These are phyloP conservation scores for Drosophila serrata DNA, from an alignment of 1,140 invertebrate species.

Conservation along the genomic window DNA sequence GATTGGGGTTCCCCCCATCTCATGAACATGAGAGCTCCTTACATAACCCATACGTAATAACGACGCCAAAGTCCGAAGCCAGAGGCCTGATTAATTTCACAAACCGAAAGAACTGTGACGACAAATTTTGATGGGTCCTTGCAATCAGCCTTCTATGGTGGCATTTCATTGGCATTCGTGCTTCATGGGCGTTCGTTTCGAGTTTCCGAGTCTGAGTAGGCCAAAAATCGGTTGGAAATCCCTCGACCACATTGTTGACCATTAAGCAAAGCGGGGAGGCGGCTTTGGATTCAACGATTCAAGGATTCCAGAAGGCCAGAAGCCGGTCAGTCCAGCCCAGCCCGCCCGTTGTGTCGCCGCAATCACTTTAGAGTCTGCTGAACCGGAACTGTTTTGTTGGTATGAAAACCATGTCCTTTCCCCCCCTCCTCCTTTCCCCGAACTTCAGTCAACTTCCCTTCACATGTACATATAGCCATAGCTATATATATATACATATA, in stretches of 20 bases:
- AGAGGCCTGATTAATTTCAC: conserved; percentile 27
- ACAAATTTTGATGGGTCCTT: conserved; percentile 36
- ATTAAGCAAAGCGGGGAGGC: conserved; percentile 11
- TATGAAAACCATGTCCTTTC: not conserved
- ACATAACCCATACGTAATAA: conserved; percentile 24
- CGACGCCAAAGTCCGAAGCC: not conserved
- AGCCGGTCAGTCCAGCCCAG: not conserved
- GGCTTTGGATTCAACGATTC: not conserved
- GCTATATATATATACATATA: not conserved
- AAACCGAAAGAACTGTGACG: conserved; percentile 27
- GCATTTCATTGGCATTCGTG: conserved; percentile 3
- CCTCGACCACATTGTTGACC: conserved; percentile 34
- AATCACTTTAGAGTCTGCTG: conserved; percentile 75
- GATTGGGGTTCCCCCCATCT: no score
- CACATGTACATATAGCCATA: not conserved
- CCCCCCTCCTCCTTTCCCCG: not conserved
- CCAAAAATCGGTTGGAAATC: conserved; percentile 26
- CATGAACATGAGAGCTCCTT: not conserved
- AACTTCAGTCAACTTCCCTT: not conserved
- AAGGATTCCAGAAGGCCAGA: conserved; percentile 5
- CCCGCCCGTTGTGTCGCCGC: conserved; percentile 40
- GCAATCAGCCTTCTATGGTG: conserved; percentile 23
- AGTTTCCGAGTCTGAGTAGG: conserved; percentile 19
- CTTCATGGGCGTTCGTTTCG: conserved; percentile 2
- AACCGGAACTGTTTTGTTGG: conserved; percentile 68